Evolutionary conservation across 2,888 invertebrate species (phyloP).

Genomic region (Perithous albicinctus): DNA sequence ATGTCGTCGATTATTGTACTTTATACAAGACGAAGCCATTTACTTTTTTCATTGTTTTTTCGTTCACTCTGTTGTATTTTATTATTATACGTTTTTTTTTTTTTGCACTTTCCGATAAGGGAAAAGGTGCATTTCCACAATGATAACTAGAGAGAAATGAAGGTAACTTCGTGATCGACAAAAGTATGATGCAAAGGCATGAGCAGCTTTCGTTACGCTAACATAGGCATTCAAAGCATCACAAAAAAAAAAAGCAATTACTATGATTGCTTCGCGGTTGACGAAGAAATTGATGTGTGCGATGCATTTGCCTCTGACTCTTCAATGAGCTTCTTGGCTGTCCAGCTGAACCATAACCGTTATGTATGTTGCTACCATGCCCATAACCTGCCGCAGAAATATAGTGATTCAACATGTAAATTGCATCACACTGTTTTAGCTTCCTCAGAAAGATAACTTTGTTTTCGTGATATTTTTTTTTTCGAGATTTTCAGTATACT

Average conservation of each 20-base stretch:
- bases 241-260: background rate
- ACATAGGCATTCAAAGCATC: too few relatives aligned
- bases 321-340: background rate
- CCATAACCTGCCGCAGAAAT: conserved; percentile 46
- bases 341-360: conserved; percentile 33
- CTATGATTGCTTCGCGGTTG: background rate
- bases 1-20: background rate
- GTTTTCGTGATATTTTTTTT: too few relatives aligned
- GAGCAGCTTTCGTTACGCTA: background rate
- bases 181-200: background rate
- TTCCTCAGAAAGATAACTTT: too few relatives aligned
- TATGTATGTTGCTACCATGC: conserved; percentile 44
- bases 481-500: too few relatives aligned
- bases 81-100: background rate
- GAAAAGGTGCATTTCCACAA: background rate
- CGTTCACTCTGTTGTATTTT: background rate
- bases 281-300: background rate
- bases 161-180: background rate
- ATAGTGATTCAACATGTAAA: background rate
- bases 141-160: background rate
- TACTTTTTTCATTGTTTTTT: background rate
- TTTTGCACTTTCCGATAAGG: too few relatives aligned
- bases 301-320: background rate
- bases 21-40: background rate
- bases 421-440: background rate